These are phyloP conservation scores for Pardalotus punctatus DNA, from an alignment of 2,113 vertebrate genomes.

Conservation along the genomic window DNA sequence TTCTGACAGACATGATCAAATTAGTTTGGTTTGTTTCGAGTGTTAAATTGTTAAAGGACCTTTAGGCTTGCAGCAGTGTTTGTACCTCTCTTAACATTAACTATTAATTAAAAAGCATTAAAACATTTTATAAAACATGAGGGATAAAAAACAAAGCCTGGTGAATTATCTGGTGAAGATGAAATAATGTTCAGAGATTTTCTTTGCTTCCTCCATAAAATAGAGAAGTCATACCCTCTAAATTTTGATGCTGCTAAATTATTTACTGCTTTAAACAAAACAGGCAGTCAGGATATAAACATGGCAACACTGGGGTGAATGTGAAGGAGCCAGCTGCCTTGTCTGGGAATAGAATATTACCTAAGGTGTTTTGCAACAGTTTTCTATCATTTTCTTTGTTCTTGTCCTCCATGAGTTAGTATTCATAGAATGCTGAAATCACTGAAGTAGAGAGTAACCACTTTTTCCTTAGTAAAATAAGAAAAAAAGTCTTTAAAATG, in stretches of 20 bases:
- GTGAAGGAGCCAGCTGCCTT: not conserved
- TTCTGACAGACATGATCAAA: not conserved
- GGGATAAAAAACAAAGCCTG: not conserved
- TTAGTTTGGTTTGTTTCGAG: not conserved
- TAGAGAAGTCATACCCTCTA: not conserved
- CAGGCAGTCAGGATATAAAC: not conserved
- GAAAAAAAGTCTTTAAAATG: not conserved
- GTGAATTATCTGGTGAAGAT: not conserved
- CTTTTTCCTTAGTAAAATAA: not conserved
- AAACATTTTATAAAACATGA: not conserved
- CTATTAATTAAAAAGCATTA: constrained; percentile 28
- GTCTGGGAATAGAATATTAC: not conserved
- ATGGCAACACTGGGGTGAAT: not conserved
- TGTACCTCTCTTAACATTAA: not conserved
- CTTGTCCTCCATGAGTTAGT: not conserved
- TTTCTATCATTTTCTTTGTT: not conserved
- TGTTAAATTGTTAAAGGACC: not conserved
- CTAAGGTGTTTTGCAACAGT: not conserved
- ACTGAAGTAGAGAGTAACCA: not conserved
- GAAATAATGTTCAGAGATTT: not conserved
- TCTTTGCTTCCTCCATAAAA: not conserved
- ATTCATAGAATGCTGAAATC: constrained; percentile 12
- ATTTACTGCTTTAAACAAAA: constrained; percentile 17
- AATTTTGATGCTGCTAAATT: constrained; percentile 1
- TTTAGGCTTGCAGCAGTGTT: not conserved